phyloP scores from a whole-genome alignment of 53 echinoderm and acorn worm genomes.

The Echinarachnius parma region DNA sequence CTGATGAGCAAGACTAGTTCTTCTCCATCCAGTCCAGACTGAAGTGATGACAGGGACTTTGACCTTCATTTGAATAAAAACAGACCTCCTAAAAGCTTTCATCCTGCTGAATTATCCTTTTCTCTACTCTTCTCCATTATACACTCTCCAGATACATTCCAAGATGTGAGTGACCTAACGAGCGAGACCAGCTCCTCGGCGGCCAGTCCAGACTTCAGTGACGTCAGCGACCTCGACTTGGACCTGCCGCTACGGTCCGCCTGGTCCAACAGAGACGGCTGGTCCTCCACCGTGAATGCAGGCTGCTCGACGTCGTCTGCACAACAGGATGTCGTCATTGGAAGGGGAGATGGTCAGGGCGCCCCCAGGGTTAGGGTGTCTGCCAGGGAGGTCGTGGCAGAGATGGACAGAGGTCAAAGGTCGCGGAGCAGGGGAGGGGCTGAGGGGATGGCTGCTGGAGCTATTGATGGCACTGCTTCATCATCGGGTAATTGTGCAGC shows the following conservation, averaged over 20 bases:
- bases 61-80: no score
- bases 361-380: constrained; percentile 34
- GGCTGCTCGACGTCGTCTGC: neutral
- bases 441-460: constrained; percentile 19
- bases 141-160: constrained; percentile 41
- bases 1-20: no score
- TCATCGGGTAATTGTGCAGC: constrained; percentile 6
- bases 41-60: no score
- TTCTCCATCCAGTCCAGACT: no score
- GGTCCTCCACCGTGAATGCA: constrained; percentile 47
- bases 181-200: constrained; percentile 47
- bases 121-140: no score
- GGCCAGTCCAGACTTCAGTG: constrained; percentile 62
- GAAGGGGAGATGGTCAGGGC: neutral
- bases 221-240: constrained; percentile 71
- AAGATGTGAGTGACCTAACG: constrained; percentile 29
- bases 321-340: neutral
- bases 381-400: constrained; percentile 30
- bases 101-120: no score
- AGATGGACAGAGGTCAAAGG: constrained; percentile 21
- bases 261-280: constrained; percentile 67
- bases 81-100: no score
- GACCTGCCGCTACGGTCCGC: constrained; percentile 69
- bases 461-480: neutral
- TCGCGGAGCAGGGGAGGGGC: neutral